Evolutionary conservation across 2,888 invertebrate species (phyloP), one percentile per base, ranked within the genome.

Genomic region (Nomada fucata): DNA sequence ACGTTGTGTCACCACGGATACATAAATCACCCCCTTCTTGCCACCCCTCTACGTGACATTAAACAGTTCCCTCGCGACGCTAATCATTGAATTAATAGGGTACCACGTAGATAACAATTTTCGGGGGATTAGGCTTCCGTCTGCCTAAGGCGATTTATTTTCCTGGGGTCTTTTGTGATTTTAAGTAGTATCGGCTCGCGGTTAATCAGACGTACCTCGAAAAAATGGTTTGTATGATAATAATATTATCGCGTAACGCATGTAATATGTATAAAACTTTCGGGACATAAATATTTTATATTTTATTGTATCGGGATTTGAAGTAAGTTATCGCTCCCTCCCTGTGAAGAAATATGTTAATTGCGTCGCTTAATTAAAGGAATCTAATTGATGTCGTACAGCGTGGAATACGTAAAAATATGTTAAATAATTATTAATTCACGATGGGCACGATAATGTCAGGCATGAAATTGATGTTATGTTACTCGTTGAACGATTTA

Each of bases 11-110:
- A 3, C 52, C 23, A 63, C 44, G 29, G 61, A 13, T 53, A 23
- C 20, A 72, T 72, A 61, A 63, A 55, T 72, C 53, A 44, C 13
- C 11, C 26, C 26, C 61, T 55, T 44, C 23, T 18, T 9, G 18
- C 23, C 36, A 15, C 36, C 20, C 11, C 20, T 18, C 47, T 20
- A 11, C 20, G 20, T 18, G 59, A n/a, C 29, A 26, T 26, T 59
- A 69, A 26, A 29, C 15, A 1, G 23, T 15, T 29, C 29, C 18
- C 15, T 11, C 13, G 59, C 47, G 23, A 18, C 47, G 23, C 23
- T 47, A 2, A 13, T 47, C 29, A 2, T 3, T 44, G 44, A 23
- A 47, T 47, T 63, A 47, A 44, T 23, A 63, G 15, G 11, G 23
- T 23, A 7, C 11, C 47, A 20, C n/a, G n/a, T 29, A 11, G 42